A percentile compares a stretch with the other conserved stretches of the same genome.
phyloP scores from a whole-genome alignment of 2,888 invertebrate species.

The Copidosoma aretas region DNA sequence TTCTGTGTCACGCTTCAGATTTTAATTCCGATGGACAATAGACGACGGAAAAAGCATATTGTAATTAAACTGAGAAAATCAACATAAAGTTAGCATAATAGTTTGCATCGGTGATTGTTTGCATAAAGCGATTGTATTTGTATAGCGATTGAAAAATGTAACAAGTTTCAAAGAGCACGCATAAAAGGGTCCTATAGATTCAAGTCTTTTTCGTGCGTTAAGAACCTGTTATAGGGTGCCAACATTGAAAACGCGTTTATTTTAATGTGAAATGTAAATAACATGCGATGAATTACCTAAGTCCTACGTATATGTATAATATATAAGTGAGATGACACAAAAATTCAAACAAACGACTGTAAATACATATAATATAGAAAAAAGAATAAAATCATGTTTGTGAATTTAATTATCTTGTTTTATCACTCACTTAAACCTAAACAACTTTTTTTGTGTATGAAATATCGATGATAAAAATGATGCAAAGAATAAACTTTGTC shows the following conservation, averaged over 20 bases:
- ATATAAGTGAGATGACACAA: constrained; percentile 30
- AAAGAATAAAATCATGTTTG: constrained; percentile 36
- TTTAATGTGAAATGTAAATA: constrained; percentile 41
- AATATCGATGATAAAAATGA: too few species aligned
- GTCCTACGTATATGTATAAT: constrained; percentile 18
- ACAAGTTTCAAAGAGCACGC: constrained; percentile 38
- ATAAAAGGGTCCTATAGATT: constrained; percentile 41
- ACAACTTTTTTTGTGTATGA: too few species aligned
- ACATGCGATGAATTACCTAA: constrained; percentile 28
- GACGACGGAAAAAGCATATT: too few species aligned
- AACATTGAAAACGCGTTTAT: constrained; percentile 37
- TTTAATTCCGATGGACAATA: too few species aligned
- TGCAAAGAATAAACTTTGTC: too few species aligned
- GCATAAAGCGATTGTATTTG: constrained; percentile 29
- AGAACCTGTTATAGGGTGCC: constrained; percentile 39
- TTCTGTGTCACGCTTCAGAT: too few species aligned
- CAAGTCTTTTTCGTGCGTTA: constrained; percentile 35
- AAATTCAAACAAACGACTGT: constrained; percentile 21
- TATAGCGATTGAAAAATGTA: constrained; percentile 19
- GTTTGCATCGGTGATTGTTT: constrained; percentile 31
- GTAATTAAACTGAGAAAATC: constrained; percentile 8
- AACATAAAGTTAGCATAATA: constrained; percentile 5
- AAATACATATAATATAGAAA: constrained; percentile 13
- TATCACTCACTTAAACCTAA: constrained; percentile 4
- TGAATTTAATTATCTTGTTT: constrained; percentile 20